These are phyloP conservation scores for Limnephilus rhombicus DNA, from an alignment of 2,888 invertebrate genomes.

Conservation along the genomic window DNA sequence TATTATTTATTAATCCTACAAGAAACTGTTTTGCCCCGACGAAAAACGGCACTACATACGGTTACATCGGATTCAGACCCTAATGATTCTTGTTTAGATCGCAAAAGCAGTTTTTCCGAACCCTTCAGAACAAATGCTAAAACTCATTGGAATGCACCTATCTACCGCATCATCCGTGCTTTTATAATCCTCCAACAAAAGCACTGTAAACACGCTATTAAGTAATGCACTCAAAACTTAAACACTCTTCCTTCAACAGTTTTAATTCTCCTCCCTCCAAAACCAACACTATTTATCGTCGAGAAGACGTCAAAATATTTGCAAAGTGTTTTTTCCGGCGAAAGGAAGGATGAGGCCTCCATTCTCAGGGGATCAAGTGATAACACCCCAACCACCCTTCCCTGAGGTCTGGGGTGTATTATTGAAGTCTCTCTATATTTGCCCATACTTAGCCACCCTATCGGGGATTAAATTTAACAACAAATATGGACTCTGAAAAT, in stretches of 20 bases:
- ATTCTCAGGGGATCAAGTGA: conserved; percentile 3
- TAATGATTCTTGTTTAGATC: too few relatives aligned
- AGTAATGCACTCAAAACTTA: background rate
- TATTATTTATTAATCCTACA: too few relatives aligned
- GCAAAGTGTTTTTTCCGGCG: conserved; percentile 41
- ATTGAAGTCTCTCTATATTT: conserved; percentile 43
- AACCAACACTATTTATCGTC: conserved; percentile 18
- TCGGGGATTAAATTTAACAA: conserved; percentile 59
- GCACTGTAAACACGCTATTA: background rate
- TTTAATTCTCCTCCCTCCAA: background rate
- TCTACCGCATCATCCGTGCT: background rate
- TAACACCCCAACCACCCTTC: conserved; percentile 12
- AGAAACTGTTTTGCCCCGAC: too few relatives aligned
- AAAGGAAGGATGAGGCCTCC: background rate
- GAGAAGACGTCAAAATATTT: conserved; percentile 36
- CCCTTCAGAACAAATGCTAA: background rate
- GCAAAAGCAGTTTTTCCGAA: background rate
- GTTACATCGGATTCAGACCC: too few relatives aligned
- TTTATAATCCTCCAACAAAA: background rate
- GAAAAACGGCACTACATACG: too few relatives aligned
- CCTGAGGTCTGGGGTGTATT: conserved; percentile 15
- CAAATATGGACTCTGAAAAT: conserved; percentile 43
- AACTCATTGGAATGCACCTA: background rate
- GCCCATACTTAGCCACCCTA: conserved; percentile 55
- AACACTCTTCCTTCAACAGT: conserved; percentile 5